These are phyloP conservation scores for Hemibagrus guttatus DNA, from an alignment of 2,797 vertebrate genomes.

Conservation along the genomic window DNA sequence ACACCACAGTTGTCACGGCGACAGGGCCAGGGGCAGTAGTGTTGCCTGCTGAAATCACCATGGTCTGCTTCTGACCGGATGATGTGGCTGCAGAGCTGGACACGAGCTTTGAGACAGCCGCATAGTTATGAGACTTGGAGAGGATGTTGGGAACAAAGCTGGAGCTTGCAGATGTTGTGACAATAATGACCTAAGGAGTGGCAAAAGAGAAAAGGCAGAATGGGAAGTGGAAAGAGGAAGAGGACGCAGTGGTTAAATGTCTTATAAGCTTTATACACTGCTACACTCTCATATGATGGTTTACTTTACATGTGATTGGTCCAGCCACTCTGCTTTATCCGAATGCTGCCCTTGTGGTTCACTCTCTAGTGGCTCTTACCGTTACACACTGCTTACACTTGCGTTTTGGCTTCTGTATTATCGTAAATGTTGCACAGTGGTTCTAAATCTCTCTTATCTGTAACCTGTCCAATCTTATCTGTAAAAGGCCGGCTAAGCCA, in stretches of 20 bases:
- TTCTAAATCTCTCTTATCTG: background rate
- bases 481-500: too few species aligned
- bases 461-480: too few species aligned
- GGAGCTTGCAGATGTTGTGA: constrained; percentile 97
- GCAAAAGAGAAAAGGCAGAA: background rate
- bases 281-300: background rate
- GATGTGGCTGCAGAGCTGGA: constrained; percentile 86
- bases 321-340: background rate
- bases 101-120: constrained; percentile 89
- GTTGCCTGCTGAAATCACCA: constrained; percentile 86
- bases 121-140: constrained; percentile 91
- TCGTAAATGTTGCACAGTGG: background rate
- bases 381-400: background rate
- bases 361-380: background rate
- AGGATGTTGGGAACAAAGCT: constrained; percentile 98
- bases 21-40: constrained; percentile 76
- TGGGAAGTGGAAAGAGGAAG: background rate
- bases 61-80: constrained; percentile 89
- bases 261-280: background rate
- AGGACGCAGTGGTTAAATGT: too few species aligned
- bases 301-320: background rate
- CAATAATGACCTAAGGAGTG: constrained; percentile 90
- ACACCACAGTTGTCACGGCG: constrained; percentile 90
- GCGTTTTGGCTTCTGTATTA: background rate
- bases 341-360: background rate